Percentiles rank a stretch among this genome's conserved stretches.
Conservation (phyloP, 2,888 invertebrate species). For the Cerceris rybyensis region DNA sequence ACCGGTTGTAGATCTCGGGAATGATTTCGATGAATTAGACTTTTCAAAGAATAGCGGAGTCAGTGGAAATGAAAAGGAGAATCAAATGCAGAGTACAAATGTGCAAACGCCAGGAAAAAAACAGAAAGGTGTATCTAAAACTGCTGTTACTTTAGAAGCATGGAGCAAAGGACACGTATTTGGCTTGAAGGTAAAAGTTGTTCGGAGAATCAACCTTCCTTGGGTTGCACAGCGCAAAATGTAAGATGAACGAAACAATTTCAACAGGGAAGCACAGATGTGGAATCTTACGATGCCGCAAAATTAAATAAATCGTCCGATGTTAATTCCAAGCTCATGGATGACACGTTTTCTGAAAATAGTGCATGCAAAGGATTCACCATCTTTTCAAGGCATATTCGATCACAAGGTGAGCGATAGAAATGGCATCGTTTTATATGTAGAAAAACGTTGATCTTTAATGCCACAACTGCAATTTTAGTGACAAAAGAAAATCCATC, state of each 20-base stretch:
- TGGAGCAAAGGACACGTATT: slow-evolving; percentile 80
- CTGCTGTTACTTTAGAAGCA: slow-evolving; percentile 55
- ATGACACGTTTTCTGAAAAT: slow-evolving; percentile 1
- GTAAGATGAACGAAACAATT: slow-evolving; percentile 5
- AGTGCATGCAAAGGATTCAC: slow-evolving; percentile 70
- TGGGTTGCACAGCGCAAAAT: slow-evolving; percentile 6
- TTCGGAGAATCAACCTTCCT: slow-evolving; percentile 7
- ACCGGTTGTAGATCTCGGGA: slow-evolving; percentile 76
- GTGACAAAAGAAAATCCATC: slow-evolving; percentile 69
- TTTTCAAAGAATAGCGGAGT: slow-evolving; percentile 12
- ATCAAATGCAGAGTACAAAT: slow-evolving; percentile 2
- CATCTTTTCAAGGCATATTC: slow-evolving; percentile 77
- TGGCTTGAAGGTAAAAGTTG: slow-evolving; percentile 64
- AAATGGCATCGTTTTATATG: neutral
- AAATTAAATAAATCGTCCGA: neutral
- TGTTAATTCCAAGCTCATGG: slow-evolving; percentile 1
- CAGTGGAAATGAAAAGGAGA: slow-evolving; percentile 4
- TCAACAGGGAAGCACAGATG: slow-evolving; percentile 70
- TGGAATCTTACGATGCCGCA: slow-evolving; percentile 41
- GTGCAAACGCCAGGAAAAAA: neutral
- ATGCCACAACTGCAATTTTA: slow-evolving; percentile 25
- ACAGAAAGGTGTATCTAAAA: slow-evolving; percentile 24
- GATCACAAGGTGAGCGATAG: slow-evolving; percentile 75
- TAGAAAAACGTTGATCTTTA: neutral
- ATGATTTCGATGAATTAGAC: slow-evolving; percentile 72